Base-by-base conservation (phyloP, 2,113 vertebrate genomes). In the Gavialis gangeticus region DNA sequence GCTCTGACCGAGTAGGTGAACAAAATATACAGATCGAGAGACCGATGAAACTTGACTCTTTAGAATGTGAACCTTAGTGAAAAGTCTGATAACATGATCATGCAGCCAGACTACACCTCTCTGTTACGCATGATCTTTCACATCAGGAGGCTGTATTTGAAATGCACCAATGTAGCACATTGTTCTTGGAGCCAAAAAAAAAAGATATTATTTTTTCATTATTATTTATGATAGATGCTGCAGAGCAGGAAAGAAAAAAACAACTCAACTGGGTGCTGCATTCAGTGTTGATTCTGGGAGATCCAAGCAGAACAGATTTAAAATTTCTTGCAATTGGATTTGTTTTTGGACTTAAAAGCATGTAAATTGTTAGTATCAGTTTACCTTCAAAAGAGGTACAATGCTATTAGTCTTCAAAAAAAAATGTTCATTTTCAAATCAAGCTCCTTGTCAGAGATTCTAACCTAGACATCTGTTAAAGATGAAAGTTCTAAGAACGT, bases 221-320 rank as follows among this genome's bases (percentile, higher is more conserved):
- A 3, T 19, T n/a, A 6, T 1, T 37, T 1, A 6, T 7, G 16
- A 83, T 11, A 3, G 24, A 46, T 46, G 46, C 9, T 46, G 5
- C 58, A 63, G 89, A 93, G 46, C 56, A 86, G 28, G 57, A 4
- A 19, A 67, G 12, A 55, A 37, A 82, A 5, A 79, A 11, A 11
- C 81, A n/a, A 92, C 12, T 4, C 3, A 5, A 78, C 25, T 60
- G 59, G 1, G 0, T 80, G n/a, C 55, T 30, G 22, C 62, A 54
- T 1, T 3, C 28, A 84, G 77, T 4, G 57, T 18, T 0, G 0
- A 10, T 56, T 46, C 75, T 62, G 46, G 46, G 46, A 46, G 46
- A 46, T 8, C 46, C 37, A 46, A 69, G 22, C 3, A 71, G 18
- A 71, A 71, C 6, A 71, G 34, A 30, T 19, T 62, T 25, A 25